Base-by-base conservation (phyloP, 2,888 invertebrate genomes). In the Papilio demoleus region DNA sequence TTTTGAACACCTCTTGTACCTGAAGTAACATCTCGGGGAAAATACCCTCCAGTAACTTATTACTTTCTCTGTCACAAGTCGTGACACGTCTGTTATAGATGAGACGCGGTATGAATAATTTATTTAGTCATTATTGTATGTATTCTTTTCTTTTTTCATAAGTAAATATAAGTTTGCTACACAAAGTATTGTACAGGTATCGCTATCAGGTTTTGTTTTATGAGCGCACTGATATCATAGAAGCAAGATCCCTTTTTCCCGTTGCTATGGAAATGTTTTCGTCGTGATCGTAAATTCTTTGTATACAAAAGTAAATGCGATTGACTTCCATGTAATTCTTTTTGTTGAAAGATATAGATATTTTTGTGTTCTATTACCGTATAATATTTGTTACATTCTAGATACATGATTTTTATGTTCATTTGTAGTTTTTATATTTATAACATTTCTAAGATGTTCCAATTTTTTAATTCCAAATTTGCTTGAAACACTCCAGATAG, bases 31-130 rank as follows among this genome's bases (percentile, higher is more conserved):
- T 73, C 70, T 70, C 65, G 75, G 73, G 74, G 70, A 73, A 75
- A 73, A 60, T n/a, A 14, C 53, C 74, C 74, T 77, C 75, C 71
- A 71, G 66, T 73, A 79, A 77, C 77, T 76, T 77, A 81, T 83
- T 82, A 75, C 73, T 76, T 75, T 77, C 78, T 78, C 79, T 81
- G 80, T 82, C 80, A 85, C 85, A 85, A 85, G 80, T 84, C 81
- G 83, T 77, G 78, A 76, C 79, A 80, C 76, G 75, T 79, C 74
- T 73, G 71, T 78, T 78, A 81, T 82, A 82, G 77, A 78, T 75
- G 75, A 76, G 76, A 80, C 80, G 81, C 77, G 74, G 76, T 76
- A 86, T 87, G 86, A 88, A 88, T 88, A 84, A 85, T 83, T 85
- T 85, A 86, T 86, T 79, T 81, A 68, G 77, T 81, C 86, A 84